phyloP scores from a whole-genome alignment of 2,113 vertebrate species.

The Gracilinanus agilis region DNA sequence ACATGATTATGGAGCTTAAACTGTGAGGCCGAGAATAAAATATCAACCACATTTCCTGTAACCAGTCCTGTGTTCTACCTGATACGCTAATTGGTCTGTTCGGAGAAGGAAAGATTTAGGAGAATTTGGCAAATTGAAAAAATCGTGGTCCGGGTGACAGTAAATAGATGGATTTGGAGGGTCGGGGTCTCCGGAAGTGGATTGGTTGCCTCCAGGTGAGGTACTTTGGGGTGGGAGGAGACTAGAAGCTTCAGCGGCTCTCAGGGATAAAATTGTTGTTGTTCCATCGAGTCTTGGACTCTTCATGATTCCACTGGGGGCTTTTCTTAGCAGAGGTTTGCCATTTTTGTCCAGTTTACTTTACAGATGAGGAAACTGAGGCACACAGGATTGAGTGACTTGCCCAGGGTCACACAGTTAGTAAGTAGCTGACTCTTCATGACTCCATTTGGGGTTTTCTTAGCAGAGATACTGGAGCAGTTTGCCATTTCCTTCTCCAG shows the following conservation, averaged over 20 bases:
- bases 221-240: background rate
- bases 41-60: conserved; percentile 11
- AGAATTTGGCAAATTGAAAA: conserved; percentile 46
- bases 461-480: no score
- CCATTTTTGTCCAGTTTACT: background rate
- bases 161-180: conserved; percentile 41
- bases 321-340: no score
- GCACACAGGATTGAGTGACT: no score
- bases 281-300: no score
- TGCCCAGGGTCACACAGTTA: background rate
- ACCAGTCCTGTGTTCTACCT: background rate
- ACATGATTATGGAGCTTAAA: conserved; percentile 35
- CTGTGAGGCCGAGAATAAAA: conserved; percentile 49
- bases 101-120: conserved; percentile 54
- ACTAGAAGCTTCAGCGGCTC: background rate
- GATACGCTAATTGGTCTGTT: background rate
- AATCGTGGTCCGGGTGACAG: conserved; percentile 40
- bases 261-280: background rate
- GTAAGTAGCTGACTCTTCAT: background rate
- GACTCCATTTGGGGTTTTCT: background rate
- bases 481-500: no score
- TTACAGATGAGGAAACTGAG: background rate
- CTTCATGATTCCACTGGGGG: no score
- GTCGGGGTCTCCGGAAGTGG: background rate
- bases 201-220: background rate